A percentile compares a stretch with the other conserved stretches of the same genome.
These are phyloP conservation scores for Onthophagus taurus DNA, from an alignment of 1,140 invertebrate species.

Conservation along the genomic window DNA sequence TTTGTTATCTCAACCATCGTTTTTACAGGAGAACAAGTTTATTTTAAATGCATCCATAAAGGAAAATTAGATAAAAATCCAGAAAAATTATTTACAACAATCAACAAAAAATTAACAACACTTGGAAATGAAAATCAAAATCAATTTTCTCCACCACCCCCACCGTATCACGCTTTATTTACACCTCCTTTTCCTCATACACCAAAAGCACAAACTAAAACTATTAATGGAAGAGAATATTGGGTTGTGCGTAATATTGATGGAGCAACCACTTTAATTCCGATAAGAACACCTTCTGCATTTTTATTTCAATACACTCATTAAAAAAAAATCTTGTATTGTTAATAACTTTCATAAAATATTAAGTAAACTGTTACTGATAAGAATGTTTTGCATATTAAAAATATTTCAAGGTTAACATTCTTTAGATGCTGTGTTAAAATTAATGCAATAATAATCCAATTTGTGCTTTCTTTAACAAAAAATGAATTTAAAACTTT, in stretches of 20 bases:
- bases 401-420: too few species aligned
- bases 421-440: too few species aligned
- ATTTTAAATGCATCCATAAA: background rate
- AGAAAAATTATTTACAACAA: background rate
- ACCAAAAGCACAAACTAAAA: constrained; percentile 42
- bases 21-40: constrained; percentile 46
- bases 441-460: too few species aligned
- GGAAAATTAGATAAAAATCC: background rate
- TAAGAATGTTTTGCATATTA: too few species aligned
- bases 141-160: constrained; percentile 36
- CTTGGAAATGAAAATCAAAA: background rate
- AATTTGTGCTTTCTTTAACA: too few species aligned
- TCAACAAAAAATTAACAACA: background rate
- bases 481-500: too few species aligned
- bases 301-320: constrained; percentile 51
- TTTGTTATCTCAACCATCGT: constrained; percentile 47
- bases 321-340: background rate
- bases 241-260: constrained; percentile 48
- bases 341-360: constrained; percentile 2
- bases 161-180: constrained; percentile 44
- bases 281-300: constrained; percentile 56
- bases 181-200: constrained; percentile 35
- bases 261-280: constrained; percentile 53
- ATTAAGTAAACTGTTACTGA: constrained; percentile 7
- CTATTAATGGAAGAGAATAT: constrained; percentile 65